These are phyloP conservation scores for Neodiprion virginianus DNA, from an alignment of 1,140 invertebrate genomes.

Conservation along the genomic window DNA sequence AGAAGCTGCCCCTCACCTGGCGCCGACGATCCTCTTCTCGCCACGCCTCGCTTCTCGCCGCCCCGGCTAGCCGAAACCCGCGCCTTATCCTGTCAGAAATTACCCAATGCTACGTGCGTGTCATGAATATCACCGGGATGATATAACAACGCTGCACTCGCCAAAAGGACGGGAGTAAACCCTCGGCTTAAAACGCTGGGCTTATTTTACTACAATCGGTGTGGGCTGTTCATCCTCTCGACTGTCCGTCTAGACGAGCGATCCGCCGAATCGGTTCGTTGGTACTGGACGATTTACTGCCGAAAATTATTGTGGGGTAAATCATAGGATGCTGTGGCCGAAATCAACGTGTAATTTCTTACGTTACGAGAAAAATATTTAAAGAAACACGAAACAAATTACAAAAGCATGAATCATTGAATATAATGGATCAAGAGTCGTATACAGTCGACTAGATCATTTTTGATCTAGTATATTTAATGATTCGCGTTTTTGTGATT, in stretches of 20 bases:
- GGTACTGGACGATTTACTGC: no score
- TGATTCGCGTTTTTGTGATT: no score
- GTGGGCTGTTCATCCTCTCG: not conserved
- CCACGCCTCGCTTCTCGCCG: not conserved
- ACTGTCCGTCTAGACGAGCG: not conserved
- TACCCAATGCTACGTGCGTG: constrained; percentile 33
- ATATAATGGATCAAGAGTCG: no score
- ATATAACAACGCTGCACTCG: not conserved
- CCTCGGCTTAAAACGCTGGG: not conserved
- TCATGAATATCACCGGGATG: constrained; percentile 30
- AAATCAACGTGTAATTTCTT: no score
- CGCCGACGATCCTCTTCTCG: not conserved
- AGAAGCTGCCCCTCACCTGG: constrained; percentile 24
- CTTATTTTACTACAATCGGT: not conserved
- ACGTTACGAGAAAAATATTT: no score
- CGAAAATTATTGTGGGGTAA: no score
- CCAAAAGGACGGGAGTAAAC: not conserved
- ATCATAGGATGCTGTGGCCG: no score
- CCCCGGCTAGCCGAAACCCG: not conserved
- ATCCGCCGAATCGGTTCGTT: no score
- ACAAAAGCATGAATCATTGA: no score
- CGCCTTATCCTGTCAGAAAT: constrained; percentile 31
- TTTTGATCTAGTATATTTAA: no score
- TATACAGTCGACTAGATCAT: no score
- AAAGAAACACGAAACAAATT: no score